phyloP scores from a whole-genome alignment of 2,888 invertebrate genomes.

The Orthosia gothica region DNA sequence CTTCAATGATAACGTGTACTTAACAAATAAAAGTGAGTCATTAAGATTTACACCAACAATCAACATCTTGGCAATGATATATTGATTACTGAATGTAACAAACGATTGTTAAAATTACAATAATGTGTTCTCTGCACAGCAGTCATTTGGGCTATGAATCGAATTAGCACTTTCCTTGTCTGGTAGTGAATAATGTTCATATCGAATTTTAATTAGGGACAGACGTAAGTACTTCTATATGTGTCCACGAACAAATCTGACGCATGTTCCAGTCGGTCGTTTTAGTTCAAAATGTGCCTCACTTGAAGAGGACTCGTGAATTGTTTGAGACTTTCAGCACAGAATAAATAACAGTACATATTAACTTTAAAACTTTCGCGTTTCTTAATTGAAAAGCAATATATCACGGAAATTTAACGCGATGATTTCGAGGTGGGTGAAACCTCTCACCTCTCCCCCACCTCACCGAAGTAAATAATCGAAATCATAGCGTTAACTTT shows the following conservation, averaged over 20 bases:
- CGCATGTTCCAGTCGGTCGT: slow-evolving; percentile 25
- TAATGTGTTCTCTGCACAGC: slow-evolving; percentile 31
- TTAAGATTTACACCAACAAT: slow-evolving; percentile 26
- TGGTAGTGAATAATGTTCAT: slow-evolving; percentile 23
- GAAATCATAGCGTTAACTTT: too few relatives aligned
- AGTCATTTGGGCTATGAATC: slow-evolving; percentile 28
- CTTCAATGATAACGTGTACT: not conserved
- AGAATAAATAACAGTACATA: too few relatives aligned
- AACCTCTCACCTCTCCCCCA: too few relatives aligned
- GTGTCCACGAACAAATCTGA: slow-evolving; percentile 19
- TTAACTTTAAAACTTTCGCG: too few relatives aligned
- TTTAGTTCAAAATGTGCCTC: slow-evolving; percentile 11
- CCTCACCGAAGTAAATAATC: too few relatives aligned
- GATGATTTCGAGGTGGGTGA: too few relatives aligned
- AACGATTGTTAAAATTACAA: slow-evolving; percentile 43
- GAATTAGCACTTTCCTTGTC: slow-evolving; percentile 46
- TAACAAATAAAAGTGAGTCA: slow-evolving; percentile 2
- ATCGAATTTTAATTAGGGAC: slow-evolving; percentile 55
- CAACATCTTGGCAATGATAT: not conserved
- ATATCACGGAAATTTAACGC: too few relatives aligned
- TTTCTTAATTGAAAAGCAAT: too few relatives aligned
- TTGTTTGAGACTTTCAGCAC: not conserved
- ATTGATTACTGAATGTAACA: slow-evolving; percentile 23
- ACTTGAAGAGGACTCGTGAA: not conserved
- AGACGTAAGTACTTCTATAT: slow-evolving; percentile 11